Evolutionary conservation across 2,888 invertebrate species (phyloP), one percentile per base, ranked within the genome.

Genomic region (Drosophila peninsularis): DNA sequence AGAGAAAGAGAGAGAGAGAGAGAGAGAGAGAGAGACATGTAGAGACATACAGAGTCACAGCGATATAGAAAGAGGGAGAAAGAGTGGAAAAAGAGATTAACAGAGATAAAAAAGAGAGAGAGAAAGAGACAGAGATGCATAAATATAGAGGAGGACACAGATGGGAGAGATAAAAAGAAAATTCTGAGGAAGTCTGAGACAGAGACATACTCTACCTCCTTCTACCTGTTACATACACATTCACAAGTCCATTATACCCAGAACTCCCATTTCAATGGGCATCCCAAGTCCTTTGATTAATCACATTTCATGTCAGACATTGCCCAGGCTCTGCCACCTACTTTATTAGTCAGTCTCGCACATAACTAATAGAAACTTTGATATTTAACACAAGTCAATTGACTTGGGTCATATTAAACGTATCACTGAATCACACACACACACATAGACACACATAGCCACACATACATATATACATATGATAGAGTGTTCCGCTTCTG

Each of bases 321-420:
- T 17, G 17, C 6, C 45, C 45, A 45, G 45, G 5, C 5, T 17
- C n/a, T 5, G 6, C 3, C 24, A 19, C 6, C 30, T 6, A 13
- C 47, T 47, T 6, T 3, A 6, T 30, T 6, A 30, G 47, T 13
- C 13, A 1, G 24, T 24, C 24, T 24, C 30, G 2, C 27, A 17
- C 7, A 3, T 2, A 13, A 21, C 49, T 36, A 36, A 34, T 10
- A 17, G 45, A 19, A 37, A 62, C 60, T 58, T 49, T 61, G 11
- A 30, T 53, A 66, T 53, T 54, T 66, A 39, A 32, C 30, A 42
- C 54, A 66, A 55, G 56, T 62, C 54, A 52, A 69, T 50, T 75
- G 62, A 70, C 66, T 58, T 55, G 55, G 36, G 36, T 37, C 73
- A 62, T 55, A 77, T 71, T 71, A 36, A 63, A 50, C 42, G 24